phyloP scores from a whole-genome alignment of 2,797 vertebrate species.

The Pelochelys cantorii region DNA sequence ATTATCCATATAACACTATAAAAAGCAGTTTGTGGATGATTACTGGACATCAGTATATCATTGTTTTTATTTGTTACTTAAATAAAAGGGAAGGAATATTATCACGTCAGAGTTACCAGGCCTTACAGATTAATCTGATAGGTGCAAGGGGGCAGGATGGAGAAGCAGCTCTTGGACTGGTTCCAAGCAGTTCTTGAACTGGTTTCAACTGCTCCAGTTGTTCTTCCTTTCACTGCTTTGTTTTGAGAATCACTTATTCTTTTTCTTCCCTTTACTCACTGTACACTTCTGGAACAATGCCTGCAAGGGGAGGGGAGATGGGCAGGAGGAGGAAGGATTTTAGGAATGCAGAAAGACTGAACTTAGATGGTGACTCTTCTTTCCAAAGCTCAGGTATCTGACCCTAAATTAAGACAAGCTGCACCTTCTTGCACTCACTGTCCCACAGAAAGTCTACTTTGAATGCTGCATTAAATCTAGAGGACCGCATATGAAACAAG shows the following conservation, averaged over 20 bases:
- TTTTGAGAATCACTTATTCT: background rate
- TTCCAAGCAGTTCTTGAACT: background rate
- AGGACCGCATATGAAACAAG: background rate
- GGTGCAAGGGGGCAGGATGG: too few relatives aligned
- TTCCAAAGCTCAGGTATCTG: background rate
- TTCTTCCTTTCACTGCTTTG: background rate
- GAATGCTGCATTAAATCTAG: background rate
- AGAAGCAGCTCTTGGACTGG: background rate
- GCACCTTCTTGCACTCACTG: background rate
- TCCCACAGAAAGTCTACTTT: background rate
- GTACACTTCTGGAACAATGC: background rate
- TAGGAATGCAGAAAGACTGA: background rate
- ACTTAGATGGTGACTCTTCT: background rate
- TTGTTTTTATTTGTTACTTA: background rate
- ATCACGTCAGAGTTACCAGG: background rate
- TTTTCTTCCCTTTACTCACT: background rate
- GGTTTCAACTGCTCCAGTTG: background rate
- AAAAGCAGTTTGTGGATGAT: background rate
- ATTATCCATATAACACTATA: slow-evolving; percentile 20
- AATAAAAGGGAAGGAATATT: background rate
- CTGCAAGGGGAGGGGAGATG: background rate
- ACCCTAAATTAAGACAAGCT: background rate
- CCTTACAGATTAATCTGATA: background rate
- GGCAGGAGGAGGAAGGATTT: background rate
- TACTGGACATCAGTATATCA: background rate